phyloP scores from a whole-genome alignment of 2,888 invertebrate genomes.

The Orchestes rusci region DNA sequence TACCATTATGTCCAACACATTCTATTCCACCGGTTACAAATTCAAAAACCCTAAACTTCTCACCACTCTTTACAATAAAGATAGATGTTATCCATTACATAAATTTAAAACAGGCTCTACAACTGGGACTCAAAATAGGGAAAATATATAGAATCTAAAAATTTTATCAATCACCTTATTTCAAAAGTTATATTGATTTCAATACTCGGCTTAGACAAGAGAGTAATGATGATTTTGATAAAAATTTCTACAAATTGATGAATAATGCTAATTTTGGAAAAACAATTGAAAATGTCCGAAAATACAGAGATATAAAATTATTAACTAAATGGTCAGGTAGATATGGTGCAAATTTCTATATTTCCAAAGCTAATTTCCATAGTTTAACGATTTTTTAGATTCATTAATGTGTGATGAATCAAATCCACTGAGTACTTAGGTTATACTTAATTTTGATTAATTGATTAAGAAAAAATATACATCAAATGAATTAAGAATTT shows the following conservation, averaged over 20 bases:
- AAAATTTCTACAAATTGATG: constrained; percentile 10
- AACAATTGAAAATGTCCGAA: constrained; percentile 8
- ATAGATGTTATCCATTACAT: constrained; percentile 1
- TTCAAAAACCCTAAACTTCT: constrained; percentile 8
- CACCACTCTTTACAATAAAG: constrained; percentile 6
- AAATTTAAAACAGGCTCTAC: constrained; percentile 7
- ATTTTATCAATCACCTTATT: constrained; percentile 9
- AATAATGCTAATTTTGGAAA: constrained; percentile 13
- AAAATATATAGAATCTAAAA: constrained; percentile 5
- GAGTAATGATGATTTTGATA: constrained; percentile 9
- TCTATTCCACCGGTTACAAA: constrained; percentile 2
- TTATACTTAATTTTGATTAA: no score
- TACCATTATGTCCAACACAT: constrained; percentile 12
- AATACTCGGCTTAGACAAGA: no score
- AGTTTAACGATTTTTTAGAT: constrained; percentile 2
- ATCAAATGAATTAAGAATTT: no score
- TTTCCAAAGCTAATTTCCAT: constrained; percentile 8
- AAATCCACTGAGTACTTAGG: no score
- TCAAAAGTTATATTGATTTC: constrained; percentile 11
- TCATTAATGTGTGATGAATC: no score
- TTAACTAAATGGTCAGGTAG: constrained; percentile 11
- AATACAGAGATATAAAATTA: constrained; percentile 11
- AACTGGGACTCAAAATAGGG: constrained; percentile 3
- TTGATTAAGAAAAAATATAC: no score
- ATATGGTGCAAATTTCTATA: constrained; percentile 9